phyloP scores from a whole-genome alignment of 2,797 vertebrate species.

The Argyrosomus regius region DNA sequence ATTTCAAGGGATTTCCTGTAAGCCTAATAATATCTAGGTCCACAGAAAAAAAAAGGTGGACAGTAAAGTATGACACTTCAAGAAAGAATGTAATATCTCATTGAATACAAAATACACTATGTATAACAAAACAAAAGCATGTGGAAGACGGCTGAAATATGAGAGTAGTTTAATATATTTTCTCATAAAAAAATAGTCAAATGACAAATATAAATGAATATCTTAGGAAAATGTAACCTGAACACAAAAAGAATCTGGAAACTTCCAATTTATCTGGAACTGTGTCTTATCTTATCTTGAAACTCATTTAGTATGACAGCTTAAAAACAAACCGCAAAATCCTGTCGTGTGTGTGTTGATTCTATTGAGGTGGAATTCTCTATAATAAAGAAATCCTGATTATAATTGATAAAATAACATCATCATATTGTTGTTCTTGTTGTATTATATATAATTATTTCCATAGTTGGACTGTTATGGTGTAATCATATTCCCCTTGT shows the following conservation, averaged over 20 bases:
- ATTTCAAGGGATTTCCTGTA: conserved; percentile 21
- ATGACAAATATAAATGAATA: not conserved
- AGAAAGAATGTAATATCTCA: not conserved
- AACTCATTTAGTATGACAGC: not conserved
- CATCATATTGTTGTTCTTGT: too few species aligned
- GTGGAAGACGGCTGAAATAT: not conserved
- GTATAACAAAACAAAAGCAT: not conserved
- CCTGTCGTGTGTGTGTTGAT: too few species aligned
- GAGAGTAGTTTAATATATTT: not conserved
- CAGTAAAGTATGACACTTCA: not conserved
- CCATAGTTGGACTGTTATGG: not conserved
- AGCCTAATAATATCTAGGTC: not conserved
- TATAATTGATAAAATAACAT: too few species aligned
- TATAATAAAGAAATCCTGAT: not conserved
- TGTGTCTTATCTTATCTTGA: not conserved
- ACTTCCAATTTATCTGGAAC: not conserved
- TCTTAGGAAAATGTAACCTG: not conserved
- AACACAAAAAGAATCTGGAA: conserved; percentile 1
- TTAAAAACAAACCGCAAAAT: not conserved
- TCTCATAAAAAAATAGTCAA: too few species aligned
- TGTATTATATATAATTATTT: not conserved
- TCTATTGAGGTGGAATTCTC: not conserved
- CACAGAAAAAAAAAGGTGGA: not conserved
- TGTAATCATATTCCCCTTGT: not conserved
- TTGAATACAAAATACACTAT: not conserved